Evolutionary conservation across 2,888 invertebrate species (phyloP), one percentile per base, ranked within the genome.

Genomic region (Buathra laborator): DNA sequence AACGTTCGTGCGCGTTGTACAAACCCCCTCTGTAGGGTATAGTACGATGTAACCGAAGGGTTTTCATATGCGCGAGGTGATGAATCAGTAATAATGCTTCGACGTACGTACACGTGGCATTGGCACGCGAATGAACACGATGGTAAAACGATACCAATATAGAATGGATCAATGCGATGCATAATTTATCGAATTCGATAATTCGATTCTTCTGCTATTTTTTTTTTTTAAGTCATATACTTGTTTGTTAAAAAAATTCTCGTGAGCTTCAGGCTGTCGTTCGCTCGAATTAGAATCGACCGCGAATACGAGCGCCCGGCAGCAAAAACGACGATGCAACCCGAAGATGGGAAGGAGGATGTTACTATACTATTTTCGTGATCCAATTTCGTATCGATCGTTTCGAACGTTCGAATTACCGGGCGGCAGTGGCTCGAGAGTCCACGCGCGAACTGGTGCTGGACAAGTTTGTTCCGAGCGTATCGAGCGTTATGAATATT

Each of bases 401-500:
- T 76, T 67, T 53, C 53, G 80, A 82, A 80, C 67, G 82, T 67
- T 83, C 80, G 80, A 82, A 85, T 80, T 80, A 83, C 80, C 76
- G 72, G 67, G 67, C 51, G 76, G 76, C 59, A 43, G 76, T 59
- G 53, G 70, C 44, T 80, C 44, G 24, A 62, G 32, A 56, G 68
- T 46, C 62, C 16, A 24, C 29, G 48, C 46, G 62, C 62, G 79
- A 68, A 66, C 46, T 51, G 68, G 79, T 72, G 76, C 76, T 68
- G 75, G 83, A 83, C 85, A 82, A 85, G 82, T 85, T 83, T 83
- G 83, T 83, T 80, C 85, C 68, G 56, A 85, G 79, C 85, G 75
- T 82, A 85, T 85, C 85, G 85, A 85, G 83, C 79, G 82, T 85
- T 85, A 85, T 85, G 85, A 85, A 85, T 85, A 85, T 85, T 85